Evolutionary conservation across 2,797 vertebrate species (phyloP), one percentile per base, ranked within the genome.

Genomic region (Pagetopsis macropterus): DNA sequence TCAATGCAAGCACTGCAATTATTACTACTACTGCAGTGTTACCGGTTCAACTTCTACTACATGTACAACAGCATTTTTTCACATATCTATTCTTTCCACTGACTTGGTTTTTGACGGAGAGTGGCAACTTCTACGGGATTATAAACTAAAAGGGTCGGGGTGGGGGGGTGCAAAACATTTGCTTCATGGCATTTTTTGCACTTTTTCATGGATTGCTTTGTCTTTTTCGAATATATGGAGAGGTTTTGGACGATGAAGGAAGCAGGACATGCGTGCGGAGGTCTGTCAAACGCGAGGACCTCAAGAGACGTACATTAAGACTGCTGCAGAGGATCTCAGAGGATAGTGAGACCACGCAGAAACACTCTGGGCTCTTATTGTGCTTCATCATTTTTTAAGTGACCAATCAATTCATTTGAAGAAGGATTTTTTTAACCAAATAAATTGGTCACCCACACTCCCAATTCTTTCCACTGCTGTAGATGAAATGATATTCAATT

Each of bases 111-210:
- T 76, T 72, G 78, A 87, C 70, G 63, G 84, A 92, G 90, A 86
- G 88, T 83, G 87, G 83, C 87, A 78, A 90, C 86, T 88, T 94
- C 94, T 95, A 95, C 92, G 94, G 96, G 95, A 96, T 95, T 95
- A 95, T 94, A 95, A 96, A 93, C 90, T 91, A 62, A 76, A 84
- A 68, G 79, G 78, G 71, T 81, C 3, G 69, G 84, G 82, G 84
- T 43, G 72, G 79, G 85, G 85, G 82, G 83, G 70, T 88, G 78
- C 89, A 88, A 84, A 86, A 93, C 93, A 94, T 95, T 92, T 82
- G 94, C 94, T 95, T 95, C 87, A 46, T 90, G 91, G 90, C 91
- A 94, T 95, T 94, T 93, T 95, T 95, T 95, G 94, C 95, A 95
- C 95, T 94, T 95, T 95, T 94, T 90, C 92, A 94, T 92, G 93